Evolutionary conservation across 2,888 invertebrate genomes (phyloP).

Genomic region (Anorthoa munda): DNA sequence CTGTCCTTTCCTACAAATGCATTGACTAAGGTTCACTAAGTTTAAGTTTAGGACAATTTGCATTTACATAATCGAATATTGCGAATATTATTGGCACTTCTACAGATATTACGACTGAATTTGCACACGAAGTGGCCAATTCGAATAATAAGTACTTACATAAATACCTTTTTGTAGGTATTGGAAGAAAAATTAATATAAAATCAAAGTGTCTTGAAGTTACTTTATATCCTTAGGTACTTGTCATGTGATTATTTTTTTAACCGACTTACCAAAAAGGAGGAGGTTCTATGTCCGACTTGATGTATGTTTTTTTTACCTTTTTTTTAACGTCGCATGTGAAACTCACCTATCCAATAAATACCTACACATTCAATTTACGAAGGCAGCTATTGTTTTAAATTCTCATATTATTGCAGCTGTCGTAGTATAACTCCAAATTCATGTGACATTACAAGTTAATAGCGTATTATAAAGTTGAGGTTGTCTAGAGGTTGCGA

Average conservation of each 20-base stretch:
- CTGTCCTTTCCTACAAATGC: slow-evolving; percentile 21
- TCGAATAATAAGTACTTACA: not conserved
- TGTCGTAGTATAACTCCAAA: slow-evolving; percentile 14
- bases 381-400: not conserved
- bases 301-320: not conserved
- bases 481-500: slow-evolving; percentile 58
- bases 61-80: slow-evolving; percentile 34
- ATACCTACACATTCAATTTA: not conserved
- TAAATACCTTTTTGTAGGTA: not conserved
- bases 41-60: slow-evolving; percentile 29
- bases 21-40: slow-evolving; percentile 21
- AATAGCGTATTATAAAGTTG: slow-evolving; percentile 23
- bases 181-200: no score
- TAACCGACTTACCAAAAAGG: no score
- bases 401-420: not conserved
- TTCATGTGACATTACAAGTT: slow-evolving; percentile 25
- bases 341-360: not conserved
- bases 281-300: no score
- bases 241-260: not conserved
- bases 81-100: slow-evolving; percentile 13
- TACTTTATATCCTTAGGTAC: no score
- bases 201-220: not conserved
- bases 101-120: slow-evolving; percentile 1
- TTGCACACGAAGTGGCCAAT: not conserved
- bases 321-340: not conserved